These are phyloP conservation scores for Mesocentrotus franciscanus DNA, from an alignment of 53 echinoderm and acorn worm species.

Conservation along the genomic window DNA sequence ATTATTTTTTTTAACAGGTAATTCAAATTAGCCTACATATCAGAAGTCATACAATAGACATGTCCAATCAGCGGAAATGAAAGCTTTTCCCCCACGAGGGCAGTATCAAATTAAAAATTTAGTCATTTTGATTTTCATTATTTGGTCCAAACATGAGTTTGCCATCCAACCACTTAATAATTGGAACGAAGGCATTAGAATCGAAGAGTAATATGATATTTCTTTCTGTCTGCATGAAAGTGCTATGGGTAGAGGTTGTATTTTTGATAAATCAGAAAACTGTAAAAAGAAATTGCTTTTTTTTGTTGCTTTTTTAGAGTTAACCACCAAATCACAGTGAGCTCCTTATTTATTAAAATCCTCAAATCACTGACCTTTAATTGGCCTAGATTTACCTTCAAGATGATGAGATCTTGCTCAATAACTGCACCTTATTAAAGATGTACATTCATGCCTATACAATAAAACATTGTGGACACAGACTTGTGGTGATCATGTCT, in stretches of 20 bases:
- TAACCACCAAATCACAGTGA: not conserved
- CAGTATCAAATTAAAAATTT: slow-evolving; percentile 2
- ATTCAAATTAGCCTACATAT: slow-evolving; percentile 18
- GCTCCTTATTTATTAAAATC: too few species aligned
- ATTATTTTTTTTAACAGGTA: not conserved
- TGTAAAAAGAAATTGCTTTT: not conserved
- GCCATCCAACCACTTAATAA: not conserved
- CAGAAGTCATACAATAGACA: slow-evolving; percentile 3
- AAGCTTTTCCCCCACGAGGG: not conserved
- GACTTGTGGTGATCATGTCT: too few species aligned
- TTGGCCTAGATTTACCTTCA: too few species aligned
- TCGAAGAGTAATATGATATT: not conserved
- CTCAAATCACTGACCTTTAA: too few species aligned
- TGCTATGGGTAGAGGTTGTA: not conserved
- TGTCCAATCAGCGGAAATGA: not conserved
- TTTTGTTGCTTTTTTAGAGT: not conserved
- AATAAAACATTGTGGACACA: too few species aligned
- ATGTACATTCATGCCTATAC: too few species aligned
- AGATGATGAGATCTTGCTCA: too few species aligned
- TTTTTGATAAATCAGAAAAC: not conserved
- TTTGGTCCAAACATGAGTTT: not conserved
- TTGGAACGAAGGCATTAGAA: not conserved
- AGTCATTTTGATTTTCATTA: slow-evolving; percentile 29
- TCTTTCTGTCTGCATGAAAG: not conserved
- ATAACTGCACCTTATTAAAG: too few species aligned